phyloP scores from a whole-genome alignment of 1,140 invertebrate genomes.

The Drosophila paulistorum region DNA sequence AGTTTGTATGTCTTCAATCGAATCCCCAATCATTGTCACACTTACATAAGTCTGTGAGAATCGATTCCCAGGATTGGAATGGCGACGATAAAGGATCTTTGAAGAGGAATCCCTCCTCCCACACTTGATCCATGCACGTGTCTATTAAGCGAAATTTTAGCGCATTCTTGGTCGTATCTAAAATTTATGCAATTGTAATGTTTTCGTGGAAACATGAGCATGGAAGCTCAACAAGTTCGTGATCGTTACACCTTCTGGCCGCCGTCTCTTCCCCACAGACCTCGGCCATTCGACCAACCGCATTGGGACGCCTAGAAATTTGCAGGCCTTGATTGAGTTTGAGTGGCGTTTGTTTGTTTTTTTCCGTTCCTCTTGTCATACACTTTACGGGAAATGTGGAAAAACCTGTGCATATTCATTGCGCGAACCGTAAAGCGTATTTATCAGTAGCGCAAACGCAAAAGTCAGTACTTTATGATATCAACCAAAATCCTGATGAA shows the following conservation, averaged over 20 bases:
- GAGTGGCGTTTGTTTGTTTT: slow-evolving; percentile 30
- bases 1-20: too few species aligned
- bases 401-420: not conserved
- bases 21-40: too few species aligned
- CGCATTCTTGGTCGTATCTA: slow-evolving; percentile 51
- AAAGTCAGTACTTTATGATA: too few species aligned
- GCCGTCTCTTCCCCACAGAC: not conserved
- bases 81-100: too few species aligned
- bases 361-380: slow-evolving; percentile 13
- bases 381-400: slow-evolving; percentile 5
- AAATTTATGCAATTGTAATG: slow-evolving; percentile 1
- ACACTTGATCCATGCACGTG: not conserved
- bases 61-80: too few species aligned
- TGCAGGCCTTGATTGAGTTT: slow-evolving; percentile 57
- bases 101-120: slow-evolving; percentile 36
- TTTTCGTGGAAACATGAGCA: slow-evolving; percentile 28
- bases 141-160: slow-evolving; percentile 11
- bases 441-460: too few species aligned
- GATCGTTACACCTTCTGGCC: slow-evolving; percentile 53
- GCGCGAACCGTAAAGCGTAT: too few species aligned
- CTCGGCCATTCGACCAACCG: not conserved
- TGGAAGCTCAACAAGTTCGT: slow-evolving; percentile 42
- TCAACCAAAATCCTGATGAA: too few species aligned
- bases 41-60: too few species aligned
- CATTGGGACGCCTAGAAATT: slow-evolving; percentile 52